These are phyloP conservation scores for Drosophila hawaiiensis DNA, from an alignment of 2,888 invertebrate species.

Conservation along the genomic window DNA sequence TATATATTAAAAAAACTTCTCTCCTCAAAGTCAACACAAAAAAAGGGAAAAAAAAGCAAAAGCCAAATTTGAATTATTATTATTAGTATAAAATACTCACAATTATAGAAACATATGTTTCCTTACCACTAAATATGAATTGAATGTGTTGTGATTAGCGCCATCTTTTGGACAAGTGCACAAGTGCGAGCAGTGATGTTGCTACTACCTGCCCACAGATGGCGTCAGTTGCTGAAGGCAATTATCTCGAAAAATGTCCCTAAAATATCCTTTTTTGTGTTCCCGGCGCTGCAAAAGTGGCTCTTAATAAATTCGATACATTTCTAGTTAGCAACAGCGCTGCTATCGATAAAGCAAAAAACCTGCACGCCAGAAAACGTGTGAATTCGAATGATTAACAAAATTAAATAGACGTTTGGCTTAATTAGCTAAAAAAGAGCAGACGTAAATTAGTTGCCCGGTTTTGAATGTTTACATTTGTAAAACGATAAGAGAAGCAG, in stretches of 20 bases:
- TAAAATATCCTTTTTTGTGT: constrained; percentile 11
- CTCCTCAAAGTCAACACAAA: neutral
- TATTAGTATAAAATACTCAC: neutral
- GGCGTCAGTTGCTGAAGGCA: constrained; percentile 11
- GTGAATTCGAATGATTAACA: neutral
- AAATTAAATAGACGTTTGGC: neutral
- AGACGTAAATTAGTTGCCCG: constrained; percentile 8
- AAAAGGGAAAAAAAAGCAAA: neutral
- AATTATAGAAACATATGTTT: neutral
- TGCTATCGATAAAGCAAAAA: constrained; percentile 30
- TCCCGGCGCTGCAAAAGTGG: neutral
- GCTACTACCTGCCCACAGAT: constrained; percentile 3
- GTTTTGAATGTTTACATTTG: constrained; percentile 52
- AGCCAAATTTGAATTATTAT: neutral
- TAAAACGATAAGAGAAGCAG: constrained; percentile 20
- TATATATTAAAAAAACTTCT: neutral
- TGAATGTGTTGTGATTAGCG: constrained; percentile 6
- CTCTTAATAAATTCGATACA: constrained; percentile 12
- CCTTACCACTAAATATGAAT: neutral
- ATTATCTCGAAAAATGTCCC: constrained; percentile 12
- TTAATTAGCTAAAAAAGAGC: neutral
- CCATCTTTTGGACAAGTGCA: constrained; percentile 15
- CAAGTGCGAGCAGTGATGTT: neutral
- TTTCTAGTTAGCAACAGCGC: constrained; percentile 6
- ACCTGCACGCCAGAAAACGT: neutral